Evolutionary conservation across 1,140 invertebrate genomes (phyloP), one percentile per base, ranked within the genome.

Genomic region (Tetraneura akinire): DNA sequence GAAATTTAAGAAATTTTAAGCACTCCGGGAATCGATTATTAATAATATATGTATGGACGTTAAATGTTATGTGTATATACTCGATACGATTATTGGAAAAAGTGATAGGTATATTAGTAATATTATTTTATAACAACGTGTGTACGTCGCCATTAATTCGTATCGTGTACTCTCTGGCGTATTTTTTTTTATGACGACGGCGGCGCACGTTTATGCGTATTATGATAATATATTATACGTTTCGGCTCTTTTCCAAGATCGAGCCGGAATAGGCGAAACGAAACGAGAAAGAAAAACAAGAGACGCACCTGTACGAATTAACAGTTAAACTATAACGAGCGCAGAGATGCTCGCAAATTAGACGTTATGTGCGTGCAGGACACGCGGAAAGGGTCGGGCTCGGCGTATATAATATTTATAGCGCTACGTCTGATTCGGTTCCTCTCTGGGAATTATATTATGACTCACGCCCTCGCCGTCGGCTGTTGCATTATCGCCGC

Each of bases 391-490:
- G 53, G 74, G 74, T 78, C 74, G 74, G 74, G 37, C 74, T n/a
- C 53, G n/a, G 55, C 62, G 55, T 14, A n/a, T n/a, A n/a, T n/a
- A 71, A 9, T 78, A 47, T 78, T 62, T 78, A 62, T 78, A 13
- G 55, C 14, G 13, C 49, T 26, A 32, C 49, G 73, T 57, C 55
- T 62, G 74, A 37, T 57, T 45, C 16, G 55, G 71, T 57, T 71
- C 68, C 47, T 78, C 55, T 78, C 55, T 6, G 57, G 53, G 37
- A 42, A 47, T 78, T 62, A 60, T 78, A 47, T 78, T 62, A 60
- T 78, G 74, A 78, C 74, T 78, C 74, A 78, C 74, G 74, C 74
- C 74, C 74, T 78, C 74, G 23, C 26, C 23, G 9, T 9, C 26
- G 21, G 26, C 23, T 29, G 16, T n/a, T n/a, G 5, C 8, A n/a